These are phyloP conservation scores for Hormaphis cornu DNA, from an alignment of 1,140 invertebrate species.

Conservation along the genomic window DNA sequence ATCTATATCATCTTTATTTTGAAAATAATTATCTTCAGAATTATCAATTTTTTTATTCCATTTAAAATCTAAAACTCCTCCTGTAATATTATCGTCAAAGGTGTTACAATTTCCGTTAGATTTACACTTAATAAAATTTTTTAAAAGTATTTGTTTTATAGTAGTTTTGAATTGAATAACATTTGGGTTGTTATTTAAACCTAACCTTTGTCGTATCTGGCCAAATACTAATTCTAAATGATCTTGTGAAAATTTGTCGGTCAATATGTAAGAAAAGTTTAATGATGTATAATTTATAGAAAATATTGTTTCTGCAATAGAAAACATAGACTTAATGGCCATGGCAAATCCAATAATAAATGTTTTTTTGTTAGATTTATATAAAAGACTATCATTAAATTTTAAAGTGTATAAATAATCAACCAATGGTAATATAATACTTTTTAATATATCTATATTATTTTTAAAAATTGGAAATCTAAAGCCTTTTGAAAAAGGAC, in stretches of 20 bases:
- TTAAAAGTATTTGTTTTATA: background rate
- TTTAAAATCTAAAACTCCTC: background rate
- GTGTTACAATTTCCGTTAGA: background rate
- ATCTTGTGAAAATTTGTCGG: background rate
- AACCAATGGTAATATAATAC: background rate
- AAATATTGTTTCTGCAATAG: background rate
- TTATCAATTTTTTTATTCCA: background rate
- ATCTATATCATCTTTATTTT: background rate
- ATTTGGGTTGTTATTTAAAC: background rate
- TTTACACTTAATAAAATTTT: background rate
- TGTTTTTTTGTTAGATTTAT: constrained; percentile 3
- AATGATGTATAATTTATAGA: background rate
- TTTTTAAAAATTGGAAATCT: background rate
- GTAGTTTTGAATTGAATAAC: background rate
- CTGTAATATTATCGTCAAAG: background rate
- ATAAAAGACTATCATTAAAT: background rate
- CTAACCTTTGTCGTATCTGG: background rate
- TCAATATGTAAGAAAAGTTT: background rate
- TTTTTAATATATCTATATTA: background rate
- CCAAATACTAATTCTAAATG: background rate
- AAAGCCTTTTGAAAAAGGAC: background rate
- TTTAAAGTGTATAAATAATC: background rate
- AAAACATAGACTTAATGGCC: background rate
- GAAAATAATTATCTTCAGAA: background rate
- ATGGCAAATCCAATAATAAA: background rate